Conservation (phyloP, 92 coral and sea anemone species). For the Plumapathes pennacea region DNA sequence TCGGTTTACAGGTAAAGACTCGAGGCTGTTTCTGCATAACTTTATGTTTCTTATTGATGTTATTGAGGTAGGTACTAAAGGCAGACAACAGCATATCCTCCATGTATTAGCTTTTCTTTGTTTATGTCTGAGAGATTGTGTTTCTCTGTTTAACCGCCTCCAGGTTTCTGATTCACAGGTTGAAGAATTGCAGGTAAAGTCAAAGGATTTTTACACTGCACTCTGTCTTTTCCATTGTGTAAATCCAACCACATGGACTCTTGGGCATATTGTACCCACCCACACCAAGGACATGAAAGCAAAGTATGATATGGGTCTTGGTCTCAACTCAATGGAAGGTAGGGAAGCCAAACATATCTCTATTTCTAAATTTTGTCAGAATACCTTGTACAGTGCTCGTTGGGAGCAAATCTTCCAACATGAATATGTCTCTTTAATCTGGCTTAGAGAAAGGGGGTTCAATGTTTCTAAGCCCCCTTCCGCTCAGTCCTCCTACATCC, state of each 20-base stretch:
- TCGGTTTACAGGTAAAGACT: slow-evolving; percentile 50
- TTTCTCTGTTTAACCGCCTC: slow-evolving; percentile 31
- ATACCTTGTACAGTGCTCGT: slow-evolving; percentile 33
- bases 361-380: slow-evolving; percentile 24
- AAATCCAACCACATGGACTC: slow-evolving; percentile 38
- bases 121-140: slow-evolving; percentile 36
- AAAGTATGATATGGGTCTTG: slow-evolving; percentile 45
- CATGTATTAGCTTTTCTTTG: slow-evolving; percentile 49
- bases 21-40: slow-evolving; percentile 39
- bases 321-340: slow-evolving; percentile 50
- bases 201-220: slow-evolving; percentile 24
- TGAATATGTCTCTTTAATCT: slow-evolving; percentile 46
- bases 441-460: slow-evolving; percentile 42
- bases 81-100: slow-evolving; percentile 11
- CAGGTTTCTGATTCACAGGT: slow-evolving; percentile 39
- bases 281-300: slow-evolving; percentile 36
- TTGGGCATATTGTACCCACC: slow-evolving; percentile 46
- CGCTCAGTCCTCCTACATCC: slow-evolving; percentile 24
- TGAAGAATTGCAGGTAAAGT: slow-evolving; percentile 21
- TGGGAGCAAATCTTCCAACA: slow-evolving; percentile 57
- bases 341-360: slow-evolving; percentile 57
- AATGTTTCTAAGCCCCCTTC: slow-evolving; percentile 18
- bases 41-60: slow-evolving; percentile 57
- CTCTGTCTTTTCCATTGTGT: slow-evolving; percentile 30
- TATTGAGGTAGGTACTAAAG: slow-evolving; percentile 25